Base-by-base conservation (phyloP, 2,888 invertebrate species). In the Prosapia bicincta region DNA sequence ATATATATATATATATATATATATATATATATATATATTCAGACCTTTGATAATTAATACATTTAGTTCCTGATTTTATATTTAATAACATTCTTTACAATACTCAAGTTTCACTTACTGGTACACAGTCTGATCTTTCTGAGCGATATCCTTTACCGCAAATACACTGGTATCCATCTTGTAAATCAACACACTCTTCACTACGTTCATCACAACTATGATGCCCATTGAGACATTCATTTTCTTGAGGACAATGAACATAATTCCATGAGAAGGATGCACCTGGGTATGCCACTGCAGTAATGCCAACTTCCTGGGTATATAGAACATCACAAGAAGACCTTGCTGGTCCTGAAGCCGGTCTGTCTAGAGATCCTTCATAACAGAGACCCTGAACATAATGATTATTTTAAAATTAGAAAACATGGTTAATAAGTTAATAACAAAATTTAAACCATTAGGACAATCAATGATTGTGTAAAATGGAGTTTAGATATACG, bases 221-320 rank as follows among this genome's bases (percentile, higher is more conserved):
- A 85, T 98, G 98, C 3, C 91, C 90, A 84, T 98, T 98, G 66
- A 87, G 86, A 83, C 98, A 98, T 85, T 98, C 98, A 83, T 98
- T 93, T 85, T 98, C 98, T 0, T 93, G 91, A 0, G 97, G 98
- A 83, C 97, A 97, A 67, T 90, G 89, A 0, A 94, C 91, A 83
- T 96, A 98, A 82, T 96, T 91, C 97, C 98, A 98, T 0, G 91
- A 89, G 78, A 93, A 92, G 0, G 87, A 86, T 1, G 73, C 73
- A 2, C 20, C 54, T 54, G 54, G 54, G 20, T 20, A 25, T 54
- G 30, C 30, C 5, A 32, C 66, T 43, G 67, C 74, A 13, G 71
- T 69, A 20, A 5, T 28, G 25, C 69, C 28, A 28, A 66, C 10
- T 85, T 80, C 78, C 54, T 78, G 72, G 13, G 75, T 30, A 72